Percentiles rank a stretch among this genome's conserved stretches.
Evolutionary conservation across 2,797 vertebrate species (phyloP).

Genomic region (Schizopygopsis malacanthus): DNA sequence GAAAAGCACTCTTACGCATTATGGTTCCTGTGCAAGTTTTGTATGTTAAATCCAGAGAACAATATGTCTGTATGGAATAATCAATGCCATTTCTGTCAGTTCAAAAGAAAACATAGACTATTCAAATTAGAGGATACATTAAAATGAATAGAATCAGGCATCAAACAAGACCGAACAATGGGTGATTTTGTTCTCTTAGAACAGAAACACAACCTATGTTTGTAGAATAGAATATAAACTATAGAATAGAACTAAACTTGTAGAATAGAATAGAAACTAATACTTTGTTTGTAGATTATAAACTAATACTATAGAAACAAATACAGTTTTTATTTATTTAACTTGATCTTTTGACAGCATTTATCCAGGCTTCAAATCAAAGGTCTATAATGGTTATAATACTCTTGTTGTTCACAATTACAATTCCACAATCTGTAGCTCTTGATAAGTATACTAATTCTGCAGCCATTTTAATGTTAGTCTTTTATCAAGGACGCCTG

Average conservation of each 20-base stretch:
- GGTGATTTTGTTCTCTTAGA: neutral
- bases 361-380: neutral
- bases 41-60: constrained; percentile 27
- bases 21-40: neutral
- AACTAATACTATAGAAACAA: neutral
- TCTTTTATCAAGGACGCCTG: constrained; percentile 38
- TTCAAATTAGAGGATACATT: neutral
- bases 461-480: neutral
- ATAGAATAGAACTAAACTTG: no score
- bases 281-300: neutral
- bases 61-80: constrained; percentile 13
- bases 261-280: no score
- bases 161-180: neutral
- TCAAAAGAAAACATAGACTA: neutral
- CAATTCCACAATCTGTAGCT: constrained; percentile 8
- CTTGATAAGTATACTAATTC: constrained; percentile 39
- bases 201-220: neutral
- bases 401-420: constrained; percentile 33
- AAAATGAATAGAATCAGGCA: neutral
- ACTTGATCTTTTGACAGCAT: neutral
- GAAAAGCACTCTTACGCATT: neutral
- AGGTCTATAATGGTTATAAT: constrained; percentile 29
- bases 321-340: neutral
- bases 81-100: neutral
- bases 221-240: neutral